Conservation (phyloP, 2,888 invertebrate species). For the Plebejus anna region DNA sequence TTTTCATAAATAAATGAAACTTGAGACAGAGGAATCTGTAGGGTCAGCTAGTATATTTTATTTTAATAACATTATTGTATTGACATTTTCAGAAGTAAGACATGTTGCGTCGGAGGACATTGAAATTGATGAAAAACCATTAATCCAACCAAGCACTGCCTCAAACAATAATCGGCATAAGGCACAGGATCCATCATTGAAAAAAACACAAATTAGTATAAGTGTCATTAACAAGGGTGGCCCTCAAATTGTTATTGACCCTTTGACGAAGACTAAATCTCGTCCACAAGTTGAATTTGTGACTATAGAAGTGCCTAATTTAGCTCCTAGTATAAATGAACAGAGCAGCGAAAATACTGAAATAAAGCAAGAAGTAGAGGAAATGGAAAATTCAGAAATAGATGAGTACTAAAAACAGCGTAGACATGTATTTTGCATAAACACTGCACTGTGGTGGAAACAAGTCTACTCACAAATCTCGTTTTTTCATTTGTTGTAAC, state of each 20-base stretch:
- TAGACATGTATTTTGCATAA: too few relatives aligned
- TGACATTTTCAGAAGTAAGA: background rate
- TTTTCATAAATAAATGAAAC: too few relatives aligned
- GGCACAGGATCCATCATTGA: background rate
- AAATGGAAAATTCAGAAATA: background rate
- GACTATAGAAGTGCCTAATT: background rate
- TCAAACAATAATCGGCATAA: background rate
- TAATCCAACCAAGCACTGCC: background rate
- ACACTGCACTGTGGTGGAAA: too few relatives aligned
- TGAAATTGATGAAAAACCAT: background rate
- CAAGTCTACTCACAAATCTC: too few relatives aligned
- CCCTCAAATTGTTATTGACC: background rate
- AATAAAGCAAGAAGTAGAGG: background rate
- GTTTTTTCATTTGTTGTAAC: too few relatives aligned
- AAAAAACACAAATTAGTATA: background rate
- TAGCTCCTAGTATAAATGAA: background rate
- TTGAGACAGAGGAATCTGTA: too few relatives aligned
- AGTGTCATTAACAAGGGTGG: background rate
- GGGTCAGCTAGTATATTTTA: too few relatives aligned
- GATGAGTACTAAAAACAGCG: background rate
- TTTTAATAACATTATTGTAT: too few relatives aligned
- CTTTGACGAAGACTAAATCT: background rate
- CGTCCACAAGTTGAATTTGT: background rate
- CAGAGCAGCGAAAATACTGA: background rate
- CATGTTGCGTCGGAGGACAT: background rate